Conservation (phyloP, 2,888 invertebrate species). For the Cheiracanthium punctorium region DNA sequence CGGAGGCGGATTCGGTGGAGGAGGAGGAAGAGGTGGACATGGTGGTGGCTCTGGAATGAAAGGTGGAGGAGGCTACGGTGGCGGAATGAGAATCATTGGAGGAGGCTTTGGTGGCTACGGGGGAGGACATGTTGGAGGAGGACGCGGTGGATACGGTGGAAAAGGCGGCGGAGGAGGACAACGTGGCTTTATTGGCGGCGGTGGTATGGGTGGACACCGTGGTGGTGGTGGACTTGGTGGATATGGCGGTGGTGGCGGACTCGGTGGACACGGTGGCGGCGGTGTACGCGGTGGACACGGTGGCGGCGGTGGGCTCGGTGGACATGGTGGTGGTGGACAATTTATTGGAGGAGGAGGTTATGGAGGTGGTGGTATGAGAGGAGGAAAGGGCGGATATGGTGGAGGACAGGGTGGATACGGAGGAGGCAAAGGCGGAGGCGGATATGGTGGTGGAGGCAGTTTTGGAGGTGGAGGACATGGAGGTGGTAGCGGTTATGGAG, state of each 20-base stretch:
- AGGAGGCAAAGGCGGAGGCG: neutral
- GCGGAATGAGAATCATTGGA: neutral
- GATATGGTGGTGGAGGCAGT: neutral
- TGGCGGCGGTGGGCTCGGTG: neutral
- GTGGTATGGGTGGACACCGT: neutral
- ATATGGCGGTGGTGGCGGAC: slow-evolving; percentile 21
- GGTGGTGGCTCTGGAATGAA: neutral
- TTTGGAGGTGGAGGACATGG: neutral
- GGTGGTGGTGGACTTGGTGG: neutral
- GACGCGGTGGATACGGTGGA: neutral
- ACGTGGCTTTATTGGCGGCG: neutral
- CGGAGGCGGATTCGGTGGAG: slow-evolving; percentile 1
- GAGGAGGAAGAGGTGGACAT: neutral
- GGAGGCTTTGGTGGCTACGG: neutral
- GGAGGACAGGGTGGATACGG: neutral
- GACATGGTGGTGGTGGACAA: slow-evolving; percentile 25
- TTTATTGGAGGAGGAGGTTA: neutral
- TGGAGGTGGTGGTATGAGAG: neutral
- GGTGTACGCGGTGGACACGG: neutral
- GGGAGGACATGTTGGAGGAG: neutral
- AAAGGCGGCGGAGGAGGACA: no score
- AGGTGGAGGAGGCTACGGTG: neutral
- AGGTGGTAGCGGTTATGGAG: no score
- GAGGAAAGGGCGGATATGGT: neutral
- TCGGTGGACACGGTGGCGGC: slow-evolving; percentile 6